Conservation (phyloP, 2,888 invertebrate species). For the Camponotus fellah region DNA sequence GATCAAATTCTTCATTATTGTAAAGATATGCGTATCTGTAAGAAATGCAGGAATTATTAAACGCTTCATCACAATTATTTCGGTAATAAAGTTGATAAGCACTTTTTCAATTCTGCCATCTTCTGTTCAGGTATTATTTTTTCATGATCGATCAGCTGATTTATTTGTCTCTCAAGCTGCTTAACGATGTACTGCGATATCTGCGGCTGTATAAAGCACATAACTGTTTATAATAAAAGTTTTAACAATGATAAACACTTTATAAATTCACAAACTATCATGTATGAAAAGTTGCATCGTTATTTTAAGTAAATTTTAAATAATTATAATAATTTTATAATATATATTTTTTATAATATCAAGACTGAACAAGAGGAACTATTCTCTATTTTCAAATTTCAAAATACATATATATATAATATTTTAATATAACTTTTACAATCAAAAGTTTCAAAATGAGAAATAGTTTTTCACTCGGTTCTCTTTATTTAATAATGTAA, state of each 20-base stretch:
- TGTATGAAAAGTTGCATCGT: background rate
- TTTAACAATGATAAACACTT: background rate
- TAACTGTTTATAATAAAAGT: background rate
- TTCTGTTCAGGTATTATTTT: conserved; percentile 91
- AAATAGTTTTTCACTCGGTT: background rate
- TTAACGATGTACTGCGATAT: conserved; percentile 90
- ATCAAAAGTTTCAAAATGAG: background rate
- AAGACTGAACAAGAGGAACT: too few relatives aligned
- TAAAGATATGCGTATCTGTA: conserved; percentile 79
- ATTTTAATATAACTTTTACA: background rate
- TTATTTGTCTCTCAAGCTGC: conserved; percentile 89
- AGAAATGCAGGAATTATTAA: background rate
- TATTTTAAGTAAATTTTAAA: background rate
- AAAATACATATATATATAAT: background rate
- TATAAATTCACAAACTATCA: background rate
- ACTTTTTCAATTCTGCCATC: conserved; percentile 89
- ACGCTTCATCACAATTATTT: background rate
- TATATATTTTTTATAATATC: background rate
- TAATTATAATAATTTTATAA: background rate
- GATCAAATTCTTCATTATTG: conserved; percentile 76
- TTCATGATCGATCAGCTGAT: conserved; percentile 90
- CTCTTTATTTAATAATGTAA: conserved; percentile 7
- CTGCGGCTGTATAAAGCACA: conserved; percentile 65
- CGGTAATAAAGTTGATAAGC: conserved; percentile 36
- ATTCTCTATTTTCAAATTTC: too few relatives aligned